These are phyloP conservation scores for Proteles cristata DNA, from an alignment of 2,113 vertebrate genomes.

Conservation along the genomic window DNA sequence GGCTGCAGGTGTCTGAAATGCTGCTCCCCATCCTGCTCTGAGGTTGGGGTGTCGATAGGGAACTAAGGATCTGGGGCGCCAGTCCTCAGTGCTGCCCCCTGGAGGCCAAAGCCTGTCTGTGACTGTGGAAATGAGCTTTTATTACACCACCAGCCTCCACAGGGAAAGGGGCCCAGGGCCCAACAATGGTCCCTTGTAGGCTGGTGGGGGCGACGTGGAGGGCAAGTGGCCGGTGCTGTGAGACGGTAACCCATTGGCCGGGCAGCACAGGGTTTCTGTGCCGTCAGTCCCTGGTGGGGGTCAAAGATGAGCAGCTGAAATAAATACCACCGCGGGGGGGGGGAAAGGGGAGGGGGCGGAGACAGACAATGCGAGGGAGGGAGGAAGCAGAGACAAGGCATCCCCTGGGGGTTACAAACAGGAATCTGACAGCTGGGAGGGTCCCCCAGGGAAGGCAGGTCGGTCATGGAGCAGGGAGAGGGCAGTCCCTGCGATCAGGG, in stretches of 20 bases:
- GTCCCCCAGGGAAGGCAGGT: neutral
- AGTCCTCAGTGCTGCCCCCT: neutral
- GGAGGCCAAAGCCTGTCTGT: neutral
- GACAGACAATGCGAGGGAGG: fast-evolving
- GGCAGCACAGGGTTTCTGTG: neutral
- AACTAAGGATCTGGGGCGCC: neutral
- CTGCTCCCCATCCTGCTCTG: too few relatives aligned
- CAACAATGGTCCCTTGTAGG: neutral
- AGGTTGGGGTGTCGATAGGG: neutral
- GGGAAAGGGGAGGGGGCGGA: neutral
- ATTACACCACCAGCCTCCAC: neutral
- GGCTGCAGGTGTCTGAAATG: neutral
- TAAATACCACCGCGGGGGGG: neutral
- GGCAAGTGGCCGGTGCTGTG: neutral
- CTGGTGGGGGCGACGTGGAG: neutral
- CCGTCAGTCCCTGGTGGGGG: neutral
- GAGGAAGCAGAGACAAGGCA: fast-evolving
- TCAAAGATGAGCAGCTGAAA: neutral
- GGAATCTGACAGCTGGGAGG: neutral
- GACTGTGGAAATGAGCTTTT: constrained; percentile 14
- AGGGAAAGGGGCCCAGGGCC: neutral
- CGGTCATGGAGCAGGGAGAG: neutral
- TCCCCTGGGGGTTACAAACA: too few relatives aligned
- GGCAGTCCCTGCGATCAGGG: neutral
- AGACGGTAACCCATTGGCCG: neutral